These are phyloP conservation scores for Gymnosoma rotundatum DNA, from an alignment of 2,888 invertebrate species.

Conservation along the genomic window DNA sequence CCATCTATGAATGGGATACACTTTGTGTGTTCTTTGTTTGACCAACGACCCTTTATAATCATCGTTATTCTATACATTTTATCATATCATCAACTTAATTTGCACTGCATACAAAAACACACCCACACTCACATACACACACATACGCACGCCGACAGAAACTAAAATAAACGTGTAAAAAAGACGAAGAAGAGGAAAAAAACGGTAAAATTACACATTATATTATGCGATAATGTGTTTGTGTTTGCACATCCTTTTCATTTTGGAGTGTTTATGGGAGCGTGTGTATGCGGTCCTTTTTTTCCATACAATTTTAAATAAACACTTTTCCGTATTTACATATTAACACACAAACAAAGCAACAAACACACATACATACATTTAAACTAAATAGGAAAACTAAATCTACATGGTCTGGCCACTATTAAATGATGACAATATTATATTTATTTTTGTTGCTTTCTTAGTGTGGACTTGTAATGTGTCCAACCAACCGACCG, in stretches of 20 bases:
- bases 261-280: conserved; percentile 45
- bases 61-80: conserved; percentile 72
- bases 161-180: conserved; percentile 35
- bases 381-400: conserved; percentile 26
- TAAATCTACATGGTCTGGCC: conserved; percentile 65
- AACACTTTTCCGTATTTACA: conserved; percentile 47
- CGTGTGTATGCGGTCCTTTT: conserved; percentile 59
- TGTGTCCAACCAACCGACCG: conserved; percentile 57
- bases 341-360: conserved; percentile 25
- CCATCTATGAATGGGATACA: conserved; percentile 71
- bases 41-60: conserved; percentile 70
- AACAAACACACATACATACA: conserved; percentile 8
- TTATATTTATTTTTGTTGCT: conserved; percentile 30
- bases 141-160: conserved; percentile 43
- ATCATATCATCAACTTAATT: conserved; percentile 71
- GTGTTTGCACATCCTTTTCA: conserved; percentile 69
- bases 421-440: conserved; percentile 66
- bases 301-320: conserved; percentile 48
- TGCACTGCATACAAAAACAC: conserved; percentile 65
- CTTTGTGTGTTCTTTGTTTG: conserved; percentile 72
- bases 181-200: conserved; percentile 69
- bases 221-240: conserved; percentile 63
- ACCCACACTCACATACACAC: not conserved
- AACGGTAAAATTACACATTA: conserved; percentile 76
- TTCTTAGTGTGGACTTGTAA: conserved; percentile 29